Base-by-base conservation (phyloP, 2,113 vertebrate genomes). In the Spea bombifrons region DNA sequence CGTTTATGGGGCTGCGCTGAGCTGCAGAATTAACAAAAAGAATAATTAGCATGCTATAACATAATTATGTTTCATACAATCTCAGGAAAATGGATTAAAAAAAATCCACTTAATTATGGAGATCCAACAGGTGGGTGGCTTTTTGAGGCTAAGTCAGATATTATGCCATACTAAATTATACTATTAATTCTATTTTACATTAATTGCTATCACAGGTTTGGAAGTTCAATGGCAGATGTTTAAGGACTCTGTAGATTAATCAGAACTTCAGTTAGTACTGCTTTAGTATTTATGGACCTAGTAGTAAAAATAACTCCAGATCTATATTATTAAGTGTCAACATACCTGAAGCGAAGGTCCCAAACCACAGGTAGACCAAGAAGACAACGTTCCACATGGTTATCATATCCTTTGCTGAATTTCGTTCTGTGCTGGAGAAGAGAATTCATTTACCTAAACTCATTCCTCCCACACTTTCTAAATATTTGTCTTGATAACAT, bases 1-100 rank as follows among this genome's bases (percentile, higher is more conserved):
- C 95, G 84, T 99, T 98, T 68, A 98, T 86, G 1, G 93, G 88
- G 15, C 96, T 97, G 70, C 94, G 92, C 75, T 88, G 86, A 52
- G 89, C 97, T 98, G 73, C 3, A 7, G 64, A 71, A 64, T 53
- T 53, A 8, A 10, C 6, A 52, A 52, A 5, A 52, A 52, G 8
- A 8, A 70, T 50, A 7, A 13, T n/a, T 49, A 70, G 46, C 50
- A 52, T 7, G 50, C 10, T 52, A 52, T 10, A 7, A 12, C 1
- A 8, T 53, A 53, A 12, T 12, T 12, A 53, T 12, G 10, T 53
- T 53, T 53, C 7, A 53, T 53, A 53, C 30, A 30, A 30, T 30
- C 30, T 30, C 30, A 30, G 30, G 30, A 30, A 30, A 30, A 30
- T 30, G 30, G 30, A 30, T 30, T 8, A 50, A 44, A 48, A 0